Evolutionary conservation across 2,797 vertebrate species (phyloP), one percentile per base, ranked within the genome.

Genomic region (Sebastes nivosus): DNA sequence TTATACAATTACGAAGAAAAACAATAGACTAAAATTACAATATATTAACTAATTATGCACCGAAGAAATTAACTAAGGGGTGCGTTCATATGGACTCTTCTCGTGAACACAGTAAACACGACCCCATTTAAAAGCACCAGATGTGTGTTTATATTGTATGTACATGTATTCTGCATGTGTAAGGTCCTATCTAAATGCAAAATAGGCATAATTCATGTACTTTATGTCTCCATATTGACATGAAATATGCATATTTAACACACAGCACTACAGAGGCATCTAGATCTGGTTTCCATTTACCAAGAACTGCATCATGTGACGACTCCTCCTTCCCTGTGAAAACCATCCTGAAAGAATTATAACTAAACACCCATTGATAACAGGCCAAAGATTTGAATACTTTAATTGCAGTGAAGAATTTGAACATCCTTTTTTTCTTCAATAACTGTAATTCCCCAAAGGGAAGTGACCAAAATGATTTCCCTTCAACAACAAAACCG

Each of bases 391-490:
- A 64, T n/a, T 18, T 14, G 66, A 69, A 84, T 72, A 34, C 27
- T 81, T 63, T 67, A 86, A 91, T 85, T 83, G 24, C 77, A 54
- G 57, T 34, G 36, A 85, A 73, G 78, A 87, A 85, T 86, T 69
- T 79, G 25, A 80, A 60, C 72, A 73, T 42, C 27, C 42, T 46
- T 46, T 12, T 38, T 38, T 60, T 61, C 60, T 83, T 29, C 20
- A 59, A 61, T 70, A 81, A 61, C 77, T 4, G 7, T 34, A 82
- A 20, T 72, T 72, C 77, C 73, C 80, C 38, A n/a, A 66, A 71
- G 67, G 72, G 67, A 68, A 22, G 50, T n/a, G 67, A 42, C 50
- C 60, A 52, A 65, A 68, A 63, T 65, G 79, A 46, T 81, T 60
- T 75, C 22, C 67, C 22, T 11, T 24, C 22, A 22, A 34, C 60